Percentiles rank a stretch among this genome's conserved stretches.
Conservation (phyloP, 2,888 invertebrate genomes). For the Taphrorychus bicolor region DNA sequence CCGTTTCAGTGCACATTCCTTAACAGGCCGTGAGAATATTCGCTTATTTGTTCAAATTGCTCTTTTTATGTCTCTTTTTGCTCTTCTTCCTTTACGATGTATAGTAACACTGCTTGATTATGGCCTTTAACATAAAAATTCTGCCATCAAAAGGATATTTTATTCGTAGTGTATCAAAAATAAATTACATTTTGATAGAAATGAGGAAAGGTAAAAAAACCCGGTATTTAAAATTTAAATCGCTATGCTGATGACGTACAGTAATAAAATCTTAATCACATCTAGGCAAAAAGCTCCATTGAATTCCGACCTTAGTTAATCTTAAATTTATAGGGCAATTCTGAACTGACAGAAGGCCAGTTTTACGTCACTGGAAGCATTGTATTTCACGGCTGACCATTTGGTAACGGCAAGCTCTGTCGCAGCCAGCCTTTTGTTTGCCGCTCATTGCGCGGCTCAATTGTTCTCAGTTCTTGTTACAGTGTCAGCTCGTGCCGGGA, state of each 20-base stretch:
- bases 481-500: slow-evolving; percentile 35
- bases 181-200: neutral
- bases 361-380: slow-evolving; percentile 26
- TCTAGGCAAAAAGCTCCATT: neutral
- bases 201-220: no score
- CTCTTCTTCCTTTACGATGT: slow-evolving; percentile 11
- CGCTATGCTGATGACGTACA: neutral
- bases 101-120: neutral
- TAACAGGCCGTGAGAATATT: slow-evolving; percentile 40
- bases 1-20: slow-evolving; percentile 32
- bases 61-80: slow-evolving; percentile 14
- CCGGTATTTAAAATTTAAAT: neutral
- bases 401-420: slow-evolving; percentile 36
- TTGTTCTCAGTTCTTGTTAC: slow-evolving; percentile 37
- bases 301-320: neutral
- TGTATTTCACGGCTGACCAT: slow-evolving; percentile 31
- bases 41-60: slow-evolving; percentile 34
- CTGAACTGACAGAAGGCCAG: slow-evolving; percentile 19
- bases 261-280: neutral
- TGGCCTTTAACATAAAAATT: neutral
- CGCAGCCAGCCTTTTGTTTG: slow-evolving; percentile 34
- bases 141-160: no score
- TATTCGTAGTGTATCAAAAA: no score
- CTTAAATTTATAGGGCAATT: slow-evolving; percentile 11
- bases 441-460: slow-evolving; percentile 37